Base-by-base conservation (phyloP, 2,888 invertebrate genomes). In the Nephrotoma flavescens region DNA sequence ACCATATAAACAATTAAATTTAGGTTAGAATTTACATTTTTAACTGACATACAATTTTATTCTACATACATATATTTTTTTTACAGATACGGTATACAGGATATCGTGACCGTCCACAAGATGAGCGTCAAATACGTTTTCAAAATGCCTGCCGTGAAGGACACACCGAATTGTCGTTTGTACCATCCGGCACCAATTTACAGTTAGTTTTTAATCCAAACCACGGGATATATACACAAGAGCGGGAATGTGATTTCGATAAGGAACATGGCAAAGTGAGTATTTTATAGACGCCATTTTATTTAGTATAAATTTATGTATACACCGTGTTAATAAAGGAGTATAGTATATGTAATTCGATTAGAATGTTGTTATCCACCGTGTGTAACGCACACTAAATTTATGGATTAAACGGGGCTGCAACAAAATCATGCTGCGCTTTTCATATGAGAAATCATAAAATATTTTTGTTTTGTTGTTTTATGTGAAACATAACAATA, bases 121-220 rank as follows among this genome's bases (percentile, higher is more conserved):
- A 98, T 90, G 98, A 99, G 92, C 94, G 98, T 57, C 97, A 97
- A 92, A 95, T 97, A 91, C 94, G 98, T 88, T 99, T 99, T 92
- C 97, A 97, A 91, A 97, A 96, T 90, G 98, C 97, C 86, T 98
- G 98, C 91, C 95, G 98, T 47, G 98, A 99, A 92, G 99, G 99
- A 6, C 98, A 97, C 92, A 97, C 98, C 0, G 99, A 99, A 93
- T 95, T 98, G 87, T 97, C 98, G n/a, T 98, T 98, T 92, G 96
- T 97, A 19, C 96, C 97, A 87, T 97, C 97, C 19, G 98, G 98
- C 88, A 98, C 98, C 88, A 99, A 98, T 92, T 93, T 99, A 87
- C 98, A 98, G 91, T 94, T 99, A 87, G 96, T 97, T 88, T 98
- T 99, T 91, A 93, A 94, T 90, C 93, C 94, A 85, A 91, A 91